Evolutionary conservation across 2,113 vertebrate genomes (phyloP).

Genomic region (Zootoca vivipara): DNA sequence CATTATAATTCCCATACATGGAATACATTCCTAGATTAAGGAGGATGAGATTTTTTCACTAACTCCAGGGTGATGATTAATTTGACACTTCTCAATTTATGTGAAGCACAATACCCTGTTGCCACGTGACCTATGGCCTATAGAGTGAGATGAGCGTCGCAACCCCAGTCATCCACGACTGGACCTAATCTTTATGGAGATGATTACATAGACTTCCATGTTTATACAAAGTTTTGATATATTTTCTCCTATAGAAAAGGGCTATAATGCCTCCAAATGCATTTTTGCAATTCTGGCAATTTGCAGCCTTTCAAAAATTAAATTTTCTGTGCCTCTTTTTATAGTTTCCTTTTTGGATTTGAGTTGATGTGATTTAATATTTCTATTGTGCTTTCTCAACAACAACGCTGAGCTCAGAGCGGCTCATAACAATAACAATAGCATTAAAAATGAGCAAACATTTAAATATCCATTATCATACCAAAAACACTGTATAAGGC

Average conservation of each 20-base stretch:
- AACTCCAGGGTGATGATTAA: not conserved
- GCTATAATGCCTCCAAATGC: not conserved
- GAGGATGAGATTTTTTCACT: not conserved
- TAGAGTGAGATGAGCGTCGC: too few species aligned
- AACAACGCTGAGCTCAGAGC: too few species aligned
- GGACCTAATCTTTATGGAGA: not conserved
- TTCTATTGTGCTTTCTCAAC: too few species aligned
- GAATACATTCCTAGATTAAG: not conserved
- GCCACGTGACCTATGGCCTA: not conserved
- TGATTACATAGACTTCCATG: not conserved
- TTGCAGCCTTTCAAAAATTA: not conserved
- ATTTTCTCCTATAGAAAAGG: not conserved
- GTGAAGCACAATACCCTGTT: not conserved
- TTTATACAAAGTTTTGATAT: not conserved
- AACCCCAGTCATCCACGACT: too few species aligned
- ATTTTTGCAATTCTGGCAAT: not conserved
- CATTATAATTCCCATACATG: not conserved
- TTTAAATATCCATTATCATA: too few species aligned
- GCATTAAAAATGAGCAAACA: too few species aligned
- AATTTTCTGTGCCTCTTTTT: not conserved
- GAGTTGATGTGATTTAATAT: too few species aligned
- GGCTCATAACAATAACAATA: too few species aligned
- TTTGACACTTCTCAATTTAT: not conserved
- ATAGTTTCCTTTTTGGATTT: not conserved
- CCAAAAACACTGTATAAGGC: too few species aligned